Conservation (phyloP, 2,113 vertebrate species). For the Chauna torquata region DNA sequence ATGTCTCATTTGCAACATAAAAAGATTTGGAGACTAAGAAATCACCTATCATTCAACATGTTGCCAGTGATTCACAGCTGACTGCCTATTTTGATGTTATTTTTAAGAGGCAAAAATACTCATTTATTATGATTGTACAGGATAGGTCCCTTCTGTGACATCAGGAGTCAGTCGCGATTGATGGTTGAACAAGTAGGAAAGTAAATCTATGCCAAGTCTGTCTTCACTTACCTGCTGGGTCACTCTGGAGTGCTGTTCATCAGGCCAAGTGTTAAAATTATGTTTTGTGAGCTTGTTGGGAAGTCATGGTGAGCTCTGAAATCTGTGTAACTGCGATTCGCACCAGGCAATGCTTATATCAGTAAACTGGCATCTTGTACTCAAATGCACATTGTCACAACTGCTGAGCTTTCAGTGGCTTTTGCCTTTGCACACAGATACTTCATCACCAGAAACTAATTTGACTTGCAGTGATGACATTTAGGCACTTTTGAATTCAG, state of each 20-base stretch:
- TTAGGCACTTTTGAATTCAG: neutral
- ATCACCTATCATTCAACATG: neutral
- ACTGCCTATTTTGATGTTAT: neutral
- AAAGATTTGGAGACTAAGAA: neutral
- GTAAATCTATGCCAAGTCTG: neutral
- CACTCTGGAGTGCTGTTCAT: neutral
- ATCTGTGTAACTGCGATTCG: neutral
- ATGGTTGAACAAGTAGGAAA: neutral
- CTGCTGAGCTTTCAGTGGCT: neutral
- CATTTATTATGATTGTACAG: neutral
- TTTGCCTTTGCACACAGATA: neutral
- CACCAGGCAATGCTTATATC: neutral
- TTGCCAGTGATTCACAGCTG: neutral
- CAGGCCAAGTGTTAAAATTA: neutral
- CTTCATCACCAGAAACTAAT: neutral
- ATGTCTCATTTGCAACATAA: neutral
- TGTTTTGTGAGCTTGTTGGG: neutral
- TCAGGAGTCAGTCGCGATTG: neutral
- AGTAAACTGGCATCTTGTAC: neutral
- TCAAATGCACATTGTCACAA: fast-evolving
- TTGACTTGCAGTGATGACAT: neutral
- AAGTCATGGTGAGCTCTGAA: neutral
- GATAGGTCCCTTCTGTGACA: neutral
- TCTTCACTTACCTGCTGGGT: neutral
- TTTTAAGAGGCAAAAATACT: neutral